These are phyloP conservation scores for Onychomys torridus DNA, from an alignment of 2,797 vertebrate genomes.

Conservation along the genomic window DNA sequence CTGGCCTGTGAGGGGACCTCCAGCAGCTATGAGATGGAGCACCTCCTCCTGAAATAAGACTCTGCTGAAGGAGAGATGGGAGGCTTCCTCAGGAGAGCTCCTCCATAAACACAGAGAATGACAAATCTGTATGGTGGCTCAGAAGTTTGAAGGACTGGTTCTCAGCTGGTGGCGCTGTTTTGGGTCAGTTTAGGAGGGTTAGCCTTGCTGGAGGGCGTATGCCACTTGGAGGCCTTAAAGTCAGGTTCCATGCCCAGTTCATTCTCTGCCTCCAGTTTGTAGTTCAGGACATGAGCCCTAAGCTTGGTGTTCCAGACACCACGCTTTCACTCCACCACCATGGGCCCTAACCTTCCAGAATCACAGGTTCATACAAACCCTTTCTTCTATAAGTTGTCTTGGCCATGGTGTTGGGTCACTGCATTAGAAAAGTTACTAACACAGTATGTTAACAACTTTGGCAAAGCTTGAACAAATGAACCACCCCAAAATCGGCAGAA, in stretches of 20 bases:
- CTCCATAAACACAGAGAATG: not conserved
- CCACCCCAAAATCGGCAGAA: not conserved
- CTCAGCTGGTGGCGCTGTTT: not conserved
- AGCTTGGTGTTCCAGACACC: not conserved
- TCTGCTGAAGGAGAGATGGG: not conserved
- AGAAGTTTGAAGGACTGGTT: not conserved
- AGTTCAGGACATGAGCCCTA: not conserved
- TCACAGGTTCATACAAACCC: not conserved
- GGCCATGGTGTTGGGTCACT: not conserved
- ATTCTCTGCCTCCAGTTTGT: not conserved
- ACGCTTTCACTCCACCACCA: not conserved
- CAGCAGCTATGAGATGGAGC: not conserved
- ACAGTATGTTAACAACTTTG: not conserved
- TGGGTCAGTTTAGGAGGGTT: not conserved
- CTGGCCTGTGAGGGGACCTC: not conserved
- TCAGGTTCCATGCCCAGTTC: not conserved
- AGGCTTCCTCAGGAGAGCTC: slow-evolving; percentile 6
- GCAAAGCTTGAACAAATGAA: slow-evolving; percentile 22
- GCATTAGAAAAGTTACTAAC: not conserved
- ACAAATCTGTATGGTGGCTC: not conserved
- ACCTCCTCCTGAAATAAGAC: not conserved
- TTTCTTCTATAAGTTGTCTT: not conserved
- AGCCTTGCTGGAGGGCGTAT: not conserved
- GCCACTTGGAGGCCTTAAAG: not conserved
- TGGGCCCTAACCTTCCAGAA: not conserved